phyloP scores from a whole-genome alignment of 1,140 invertebrate genomes.

The Mercenaria mercenaria region DNA sequence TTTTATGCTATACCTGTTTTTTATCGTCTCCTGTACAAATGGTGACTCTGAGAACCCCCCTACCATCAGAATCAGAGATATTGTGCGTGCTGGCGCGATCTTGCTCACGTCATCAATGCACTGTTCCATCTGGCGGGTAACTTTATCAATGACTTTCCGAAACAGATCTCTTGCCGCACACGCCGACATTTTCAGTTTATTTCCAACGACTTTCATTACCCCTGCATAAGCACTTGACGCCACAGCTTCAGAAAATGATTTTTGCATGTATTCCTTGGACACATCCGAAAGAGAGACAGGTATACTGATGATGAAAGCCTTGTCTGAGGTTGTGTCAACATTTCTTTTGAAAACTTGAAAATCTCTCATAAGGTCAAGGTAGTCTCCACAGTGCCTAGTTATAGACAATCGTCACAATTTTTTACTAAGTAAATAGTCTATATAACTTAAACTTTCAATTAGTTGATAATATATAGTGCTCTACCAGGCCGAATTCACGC shows the following conservation, averaged over 20 bases:
- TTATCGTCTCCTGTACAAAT: conserved; percentile 34
- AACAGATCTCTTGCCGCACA: conserved; percentile 8
- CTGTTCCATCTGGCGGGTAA: not conserved
- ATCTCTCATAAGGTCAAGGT: conserved; percentile 40
- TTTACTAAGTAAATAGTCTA: too few species aligned
- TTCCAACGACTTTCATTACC: not conserved
- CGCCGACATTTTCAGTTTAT: conserved; percentile 28
- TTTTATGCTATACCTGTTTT: conserved; percentile 12
- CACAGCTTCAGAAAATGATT: not conserved
- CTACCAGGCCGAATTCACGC: too few species aligned
- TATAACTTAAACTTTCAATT: too few species aligned
- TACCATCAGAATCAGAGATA: conserved; percentile 56
- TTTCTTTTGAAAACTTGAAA: conserved; percentile 47
- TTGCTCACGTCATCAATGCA: conserved; percentile 14
- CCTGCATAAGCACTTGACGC: not conserved
- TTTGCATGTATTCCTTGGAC: not conserved
- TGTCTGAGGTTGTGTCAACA: not conserved
- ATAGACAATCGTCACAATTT: not conserved
- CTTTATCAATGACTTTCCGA: conserved; percentile 26
- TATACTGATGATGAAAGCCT: conserved; percentile 30
- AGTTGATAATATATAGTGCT: too few species aligned
- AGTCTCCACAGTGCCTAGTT: conserved; percentile 30
- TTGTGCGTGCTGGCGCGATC: not conserved
- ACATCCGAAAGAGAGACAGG: not conserved
- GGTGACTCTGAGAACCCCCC: conserved; percentile 53